Base-by-base conservation (phyloP, 1,140 invertebrate genomes). In the Apocrypta bakeri region DNA sequence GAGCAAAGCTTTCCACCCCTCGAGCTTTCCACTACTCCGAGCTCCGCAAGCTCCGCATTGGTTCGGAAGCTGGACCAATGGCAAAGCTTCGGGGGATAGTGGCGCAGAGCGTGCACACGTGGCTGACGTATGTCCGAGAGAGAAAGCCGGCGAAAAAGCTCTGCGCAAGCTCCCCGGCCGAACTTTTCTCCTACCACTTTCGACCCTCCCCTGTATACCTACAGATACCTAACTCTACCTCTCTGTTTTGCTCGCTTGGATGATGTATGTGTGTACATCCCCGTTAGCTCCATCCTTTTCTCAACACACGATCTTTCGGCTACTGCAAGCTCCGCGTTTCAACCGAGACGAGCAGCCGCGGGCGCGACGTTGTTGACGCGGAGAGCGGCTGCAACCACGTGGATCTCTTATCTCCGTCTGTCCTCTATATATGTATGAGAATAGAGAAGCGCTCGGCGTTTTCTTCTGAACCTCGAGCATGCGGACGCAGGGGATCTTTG, bases 21-120 rank as follows among this genome's bases (percentile, higher is more conserved):
- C 68, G 68, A 69, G 29, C 29, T 69, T 72, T 40, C 69, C 69
- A 72, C 69, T 25, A 72, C 69, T 14, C 61, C 31, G 24, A 8
- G 33, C 56, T 68, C 25, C 27, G 72, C 24, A 29, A 17, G 66
- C 29, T 9, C 37, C 56, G 73, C 37, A 90, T 90, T 90, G 89
- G 90, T 40, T n/a, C 1, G 27, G 0, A 0, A 2, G 1, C 0
- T 11, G 29, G 81, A 86, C 90, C 89, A 90, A 91, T 91, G 74
- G 40, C 29, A 79, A 8, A 37, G 24, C 77, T 25, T 66, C 79
- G 74, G 68, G 75, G 72, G 79, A 66, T 87, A 64, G 85, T 88
- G 87, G 88, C 87, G 87, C 88, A 89, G 89, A 88, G 87, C 87
- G 87, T 86, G 87, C 88, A 90, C 89, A 90, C 90, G 90, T 90